Base-by-base conservation (phyloP, 2,888 invertebrate genomes). In the Mythimna ferrago region DNA sequence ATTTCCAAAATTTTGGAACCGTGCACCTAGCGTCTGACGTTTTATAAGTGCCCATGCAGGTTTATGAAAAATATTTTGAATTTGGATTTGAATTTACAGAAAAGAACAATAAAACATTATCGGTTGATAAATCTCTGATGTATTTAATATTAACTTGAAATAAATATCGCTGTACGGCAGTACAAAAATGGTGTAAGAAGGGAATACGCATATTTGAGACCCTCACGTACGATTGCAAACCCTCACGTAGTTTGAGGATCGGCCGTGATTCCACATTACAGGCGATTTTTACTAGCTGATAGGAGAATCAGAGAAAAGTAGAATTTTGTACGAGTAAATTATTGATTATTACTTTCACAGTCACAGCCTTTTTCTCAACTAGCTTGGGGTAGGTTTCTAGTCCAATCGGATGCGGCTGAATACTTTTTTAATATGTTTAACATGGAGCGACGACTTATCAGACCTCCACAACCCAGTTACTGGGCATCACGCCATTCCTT, bases 231-330 rank as follows among this genome's bases (percentile, higher is more conserved):
- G 60, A 58, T 60, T 35, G 63, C 32, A 61, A 77, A 56, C 71
- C 77, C 76, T 78, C 76, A 77, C 66, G 66, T 66, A 66, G n/a
- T 51, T 73, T 11, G 56, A 54, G 73, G 62, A 69, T 73, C 72
- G 48, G 35, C 77, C 62, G 53, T 71, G 76, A 76, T 76, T 76
- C 21, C 64, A 58, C 38, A 63, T 76, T 60, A 71, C 64, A 32
- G 35, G 21, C 44, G 54, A 51, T 41, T 64, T 71, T 64, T 60
- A 48, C 35, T 70, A 26, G 21, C 53, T 48, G 19, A 54, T 76
- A 64, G 64, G 19, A 61, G 41, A 64, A 54, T 76, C 54, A 26
- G 32, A 32, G 32, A 21, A 38, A 48, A 38, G 19, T 6, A 7
- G 2, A 56, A 11, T 32, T 68, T 58, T 51, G 26, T 26, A 26